phyloP scores from a whole-genome alignment of 2,797 vertebrate genomes.

The Gallirallus australis region DNA sequence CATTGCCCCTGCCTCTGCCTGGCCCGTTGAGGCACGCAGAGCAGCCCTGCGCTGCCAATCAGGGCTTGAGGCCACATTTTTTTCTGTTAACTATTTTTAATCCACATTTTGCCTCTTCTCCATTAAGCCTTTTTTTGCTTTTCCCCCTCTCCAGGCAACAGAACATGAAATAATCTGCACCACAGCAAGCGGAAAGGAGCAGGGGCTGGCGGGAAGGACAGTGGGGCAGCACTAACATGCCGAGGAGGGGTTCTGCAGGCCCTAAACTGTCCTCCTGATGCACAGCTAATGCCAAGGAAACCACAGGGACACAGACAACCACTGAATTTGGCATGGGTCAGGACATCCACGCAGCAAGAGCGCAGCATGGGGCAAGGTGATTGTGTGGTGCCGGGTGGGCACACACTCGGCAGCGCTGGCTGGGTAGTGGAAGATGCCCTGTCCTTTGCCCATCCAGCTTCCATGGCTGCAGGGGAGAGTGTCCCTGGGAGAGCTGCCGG shows the following conservation, averaged over 20 bases:
- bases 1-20: fast-evolving
- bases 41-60: background rate
- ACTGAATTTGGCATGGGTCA: background rate
- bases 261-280: slow-evolving; percentile 8
- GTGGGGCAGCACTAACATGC: slow-evolving; percentile 21
- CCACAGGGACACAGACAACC: background rate
- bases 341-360: background rate
- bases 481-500: background rate
- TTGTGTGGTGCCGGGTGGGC: too few relatives aligned
- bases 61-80: slow-evolving; percentile 50
- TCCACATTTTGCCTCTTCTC: slow-evolving; percentile 50
- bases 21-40: background rate
- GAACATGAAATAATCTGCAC: background rate
- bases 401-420: too few relatives aligned
- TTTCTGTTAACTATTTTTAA: slow-evolving; percentile 69
- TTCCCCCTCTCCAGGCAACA: slow-evolving; percentile 61
- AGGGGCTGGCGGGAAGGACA: background rate
- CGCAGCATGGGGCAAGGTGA: fast-evolving
- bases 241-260: slow-evolving; percentile 29
- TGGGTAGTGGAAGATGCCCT: background rate
- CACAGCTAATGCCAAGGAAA: background rate
- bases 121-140: background rate
- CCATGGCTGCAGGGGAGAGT: background rate
- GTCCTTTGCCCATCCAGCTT: fast-evolving
- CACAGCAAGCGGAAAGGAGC: background rate